phyloP scores from a whole-genome alignment of 1,140 invertebrate genomes.

The Drosophila pseudoananassae region DNA sequence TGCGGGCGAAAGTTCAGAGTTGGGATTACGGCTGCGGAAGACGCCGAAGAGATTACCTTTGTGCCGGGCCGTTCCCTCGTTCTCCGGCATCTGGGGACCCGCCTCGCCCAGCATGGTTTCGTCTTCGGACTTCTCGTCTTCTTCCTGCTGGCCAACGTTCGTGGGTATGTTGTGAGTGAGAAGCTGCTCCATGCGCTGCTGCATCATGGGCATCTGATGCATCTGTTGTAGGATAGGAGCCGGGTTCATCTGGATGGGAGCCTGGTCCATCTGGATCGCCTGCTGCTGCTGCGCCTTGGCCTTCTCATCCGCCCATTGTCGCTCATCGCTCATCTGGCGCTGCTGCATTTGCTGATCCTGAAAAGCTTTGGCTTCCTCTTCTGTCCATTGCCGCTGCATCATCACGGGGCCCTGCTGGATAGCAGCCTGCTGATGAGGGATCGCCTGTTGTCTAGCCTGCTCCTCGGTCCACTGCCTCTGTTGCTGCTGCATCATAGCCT shows the following conservation, averaged over 20 bases:
- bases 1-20: conserved; percentile 24
- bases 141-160: conserved; percentile 2
- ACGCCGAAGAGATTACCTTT: conserved; percentile 82
- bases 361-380: background rate
- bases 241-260: conserved; percentile 13
- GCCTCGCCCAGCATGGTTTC: conserved; percentile 55
- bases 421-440: background rate
- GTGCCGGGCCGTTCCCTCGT: conserved; percentile 47
- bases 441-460: conserved; percentile 1
- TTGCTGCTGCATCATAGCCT: conserved; percentile 4
- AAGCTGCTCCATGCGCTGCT: conserved; percentile 22
- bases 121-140: conserved; percentile 12
- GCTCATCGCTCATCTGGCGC: conserved; percentile 6
- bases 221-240: conserved; percentile 16
- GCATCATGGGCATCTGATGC: conserved; percentile 34
- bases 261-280: conserved; percentile 16
- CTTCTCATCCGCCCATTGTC: conserved; percentile 1
- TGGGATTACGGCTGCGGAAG: conserved; percentile 42
- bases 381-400: conserved; percentile 22
- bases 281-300: conserved; percentile 1
- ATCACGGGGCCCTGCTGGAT: conserved; percentile 16
- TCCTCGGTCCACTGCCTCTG: conserved; percentile 21
- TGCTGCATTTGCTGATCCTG: conserved; percentile 7
- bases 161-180: background rate
- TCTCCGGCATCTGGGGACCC: conserved; percentile 62